Percentiles rank a stretch among this genome's conserved stretches.
phyloP scores from a whole-genome alignment of 2,797 vertebrate genomes.

The Mus spretus region DNA sequence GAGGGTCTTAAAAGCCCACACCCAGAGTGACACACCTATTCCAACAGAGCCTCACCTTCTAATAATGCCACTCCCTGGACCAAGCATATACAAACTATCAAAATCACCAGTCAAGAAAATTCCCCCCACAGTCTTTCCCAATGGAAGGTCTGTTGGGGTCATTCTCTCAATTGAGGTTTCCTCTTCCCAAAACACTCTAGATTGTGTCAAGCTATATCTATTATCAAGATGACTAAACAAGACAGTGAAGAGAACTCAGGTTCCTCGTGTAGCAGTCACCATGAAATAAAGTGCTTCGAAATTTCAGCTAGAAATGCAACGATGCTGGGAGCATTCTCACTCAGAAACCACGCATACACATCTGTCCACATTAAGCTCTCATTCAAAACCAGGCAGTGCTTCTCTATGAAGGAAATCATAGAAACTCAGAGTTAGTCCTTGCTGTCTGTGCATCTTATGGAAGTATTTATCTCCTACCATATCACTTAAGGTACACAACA shows the following conservation, averaged over 20 bases:
- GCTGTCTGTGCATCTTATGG: too few relatives aligned
- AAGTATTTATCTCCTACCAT: not conserved
- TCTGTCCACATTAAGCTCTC: not conserved
- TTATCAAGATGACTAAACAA: not conserved
- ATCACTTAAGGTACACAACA: not conserved
- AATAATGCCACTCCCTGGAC: not conserved
- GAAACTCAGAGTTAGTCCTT: not conserved
- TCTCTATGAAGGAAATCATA: not conserved
- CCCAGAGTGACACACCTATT: not conserved
- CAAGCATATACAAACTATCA: not conserved
- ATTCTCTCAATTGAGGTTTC: not conserved
- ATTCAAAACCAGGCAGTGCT: not conserved
- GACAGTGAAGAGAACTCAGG: not conserved
- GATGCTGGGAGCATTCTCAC: not conserved
- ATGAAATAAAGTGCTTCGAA: not conserved
- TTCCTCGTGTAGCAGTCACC: rapidly evolving
- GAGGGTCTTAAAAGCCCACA: not conserved
- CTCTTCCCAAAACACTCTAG: not conserved
- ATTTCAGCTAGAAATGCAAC: not conserved
- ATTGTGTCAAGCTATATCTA: not conserved
- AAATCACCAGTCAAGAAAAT: not conserved
- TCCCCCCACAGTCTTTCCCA: too few relatives aligned
- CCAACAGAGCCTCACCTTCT: not conserved
- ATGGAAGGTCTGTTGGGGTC: not conserved
- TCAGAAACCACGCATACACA: not conserved